Evolutionary conservation across 2,797 vertebrate genomes (phyloP), one percentile per base, ranked within the genome.

Genomic region (Manis javanica): DNA sequence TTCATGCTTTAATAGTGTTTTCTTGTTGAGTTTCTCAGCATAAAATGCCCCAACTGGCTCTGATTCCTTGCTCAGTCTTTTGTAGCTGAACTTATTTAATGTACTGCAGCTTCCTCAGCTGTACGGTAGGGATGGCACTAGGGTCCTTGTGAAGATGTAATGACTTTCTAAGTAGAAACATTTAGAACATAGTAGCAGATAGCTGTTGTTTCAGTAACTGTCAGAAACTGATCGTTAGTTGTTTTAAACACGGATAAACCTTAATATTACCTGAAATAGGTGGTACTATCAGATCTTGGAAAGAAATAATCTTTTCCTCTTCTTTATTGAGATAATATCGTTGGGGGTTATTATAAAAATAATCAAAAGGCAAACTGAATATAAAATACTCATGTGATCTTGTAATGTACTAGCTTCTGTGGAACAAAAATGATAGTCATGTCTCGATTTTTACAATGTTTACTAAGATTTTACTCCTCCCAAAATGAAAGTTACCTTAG

Each of bases 231-330:
- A 83, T 34, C 29, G 24, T 42, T 63, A 66, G 55, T 82, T 90
- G 29, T 78, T 75, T 11, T 24, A 72, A 71, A 63, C 19, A 57
- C 26, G 29, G 3, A 53, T 3, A 46, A 51, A 46, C 64, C 69
- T 34, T 81, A 66, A 23, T 81, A 31, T 49, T 93, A 24, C 1
- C 37, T 72, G n/a, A 18, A 37, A 12, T 94, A 31, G 34, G 34
- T 2, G 4, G 24, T 49, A 11, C n/a, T 91, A 18, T 71, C n/a
- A 59, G 57, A 81, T 21, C 31, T 66, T 81, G 49, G n/a, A 74
- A 96, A 82, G 39, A 94, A 88, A 72, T 49, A 39, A 23, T 77
- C 74, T 89, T 93, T 84, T 69, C 18, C 83, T 15, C 42, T 95
- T 23, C 37, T 82, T 82, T 93, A 53, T 83, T 94, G 23, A 34